Percentiles rank a stretch among this genome's conserved stretches.
These are phyloP conservation scores for Coracias cyanogaster DNA, from an alignment of 2,797 vertebrate species.

Conservation along the genomic window DNA sequence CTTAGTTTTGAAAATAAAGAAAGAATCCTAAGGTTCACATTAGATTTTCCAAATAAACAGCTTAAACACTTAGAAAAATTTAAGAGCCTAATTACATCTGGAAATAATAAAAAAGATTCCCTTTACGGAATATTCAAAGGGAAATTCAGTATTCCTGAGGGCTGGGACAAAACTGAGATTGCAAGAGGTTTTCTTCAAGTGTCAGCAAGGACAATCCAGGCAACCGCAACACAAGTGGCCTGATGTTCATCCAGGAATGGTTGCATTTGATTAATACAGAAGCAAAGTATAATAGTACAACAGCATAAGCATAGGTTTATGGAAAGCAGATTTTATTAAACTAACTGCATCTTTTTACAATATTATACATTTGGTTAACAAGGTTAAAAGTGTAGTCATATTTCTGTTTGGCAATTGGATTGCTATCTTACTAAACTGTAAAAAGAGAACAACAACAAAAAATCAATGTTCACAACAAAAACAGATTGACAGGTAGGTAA, in stretches of 20 bases:
- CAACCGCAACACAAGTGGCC: background rate
- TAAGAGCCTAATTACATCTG: background rate
- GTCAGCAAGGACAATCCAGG: background rate
- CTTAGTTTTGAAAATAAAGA: background rate
- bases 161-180: background rate
- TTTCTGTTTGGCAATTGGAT: background rate
- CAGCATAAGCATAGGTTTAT: background rate
- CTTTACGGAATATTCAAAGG: background rate
- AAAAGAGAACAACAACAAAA: background rate
- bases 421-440: background rate
- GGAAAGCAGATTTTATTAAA: background rate
- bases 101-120: background rate
- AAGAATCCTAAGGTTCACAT: background rate
- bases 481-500: background rate
- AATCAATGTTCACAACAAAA: background rate
- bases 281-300: background rate
- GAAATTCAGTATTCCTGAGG: background rate
- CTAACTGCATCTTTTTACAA: background rate
- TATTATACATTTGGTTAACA: background rate
- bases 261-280: background rate
- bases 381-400: background rate
- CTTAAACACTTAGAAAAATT: background rate
- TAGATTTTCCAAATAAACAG: constrained; percentile 1
- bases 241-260: background rate
- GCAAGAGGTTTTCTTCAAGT: background rate